Base-by-base conservation (phyloP, 2,113 vertebrate species). In the Hydrochoerus hydrochaeris region DNA sequence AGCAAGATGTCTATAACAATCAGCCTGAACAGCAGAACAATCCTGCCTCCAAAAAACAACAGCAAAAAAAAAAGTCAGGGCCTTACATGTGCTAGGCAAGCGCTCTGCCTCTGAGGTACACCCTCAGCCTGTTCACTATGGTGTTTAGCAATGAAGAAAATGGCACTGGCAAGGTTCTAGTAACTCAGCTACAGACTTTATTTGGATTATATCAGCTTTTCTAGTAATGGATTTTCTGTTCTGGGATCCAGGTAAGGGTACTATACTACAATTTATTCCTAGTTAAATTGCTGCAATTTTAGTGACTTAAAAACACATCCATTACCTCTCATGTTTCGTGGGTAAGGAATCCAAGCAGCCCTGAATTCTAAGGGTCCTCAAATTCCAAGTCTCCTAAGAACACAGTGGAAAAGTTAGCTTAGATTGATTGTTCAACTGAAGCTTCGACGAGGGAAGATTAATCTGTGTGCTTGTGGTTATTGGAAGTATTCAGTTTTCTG, bases 141-240 rank as follows among this genome's bases (percentile, higher is more conserved):
- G 30, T 52, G 52, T 85, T 91, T 85, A 91, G 80, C 65, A 75
- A n/a, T 91, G 22, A 44, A 80, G 78, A 84, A 95, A 88, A 93
- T 93, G 80, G 44, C 24, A 75, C 54, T 46, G 52, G 30, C 65
- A 49, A 60, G 82, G 44, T 71, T 90, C 20, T 75, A 82, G 85
- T 84, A 89, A 77, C 63, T 91, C 77, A 86, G 49, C 49, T 57
- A 75, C 67, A 90, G 91, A 60, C 54, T 77, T 77, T 28, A 28
- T 75, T 75, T 75, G 41, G 41, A 13, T 75, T 75, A 46, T 24
- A 44, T 75, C 71, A 75, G 24, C 41, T 28, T 75, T 46, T 46
- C 20, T 5, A 75, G 10, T 75, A 46, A 75, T 75, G 49, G 52
- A 77, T 94, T 82, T 73, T 75, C 17, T 95, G 41, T 91, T 85